phyloP scores from a whole-genome alignment of 23 tunicate genomes.

The Trididemnum nubilum region DNA sequence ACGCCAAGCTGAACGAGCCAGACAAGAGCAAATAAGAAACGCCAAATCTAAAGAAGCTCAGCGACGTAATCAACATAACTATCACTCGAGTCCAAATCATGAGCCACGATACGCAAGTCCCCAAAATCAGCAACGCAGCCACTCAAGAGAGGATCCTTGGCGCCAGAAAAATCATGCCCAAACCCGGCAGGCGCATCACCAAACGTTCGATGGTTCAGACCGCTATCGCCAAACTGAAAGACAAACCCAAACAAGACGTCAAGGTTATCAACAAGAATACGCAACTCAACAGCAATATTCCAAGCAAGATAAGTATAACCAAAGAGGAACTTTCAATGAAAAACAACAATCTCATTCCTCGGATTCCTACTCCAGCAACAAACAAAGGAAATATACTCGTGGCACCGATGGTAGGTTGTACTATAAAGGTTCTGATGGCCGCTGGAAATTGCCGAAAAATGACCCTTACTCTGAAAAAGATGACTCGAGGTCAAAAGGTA shows the following conservation, averaged over 20 bases:
- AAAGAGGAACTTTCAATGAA: background rate
- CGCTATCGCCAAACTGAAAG: background rate
- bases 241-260: background rate
- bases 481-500: background rate
- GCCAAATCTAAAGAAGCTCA: too few relatives aligned
- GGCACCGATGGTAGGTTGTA: slow-evolving; percentile 96
- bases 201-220: background rate
- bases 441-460: slow-evolving; percentile 51
- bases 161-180: background rate
- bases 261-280: background rate
- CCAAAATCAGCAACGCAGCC: background rate
- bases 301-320: background rate
- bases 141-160: background rate
- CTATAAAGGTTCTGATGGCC: slow-evolving; percentile 55
- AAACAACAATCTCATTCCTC: background rate
- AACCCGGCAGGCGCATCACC: background rate
- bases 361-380: background rate
- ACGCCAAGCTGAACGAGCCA: background rate
- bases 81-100: background rate
- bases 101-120: background rate
- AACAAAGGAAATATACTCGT: slow-evolving; percentile 30
- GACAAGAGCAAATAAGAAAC: slow-evolving; percentile 14
- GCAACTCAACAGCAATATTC: background rate
- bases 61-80: background rate
- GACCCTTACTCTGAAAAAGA: background rate